Evolutionary conservation across 1,140 invertebrate genomes (phyloP), one percentile per base, ranked within the genome.

Genomic region (Hylaeus anthracinus): DNA sequence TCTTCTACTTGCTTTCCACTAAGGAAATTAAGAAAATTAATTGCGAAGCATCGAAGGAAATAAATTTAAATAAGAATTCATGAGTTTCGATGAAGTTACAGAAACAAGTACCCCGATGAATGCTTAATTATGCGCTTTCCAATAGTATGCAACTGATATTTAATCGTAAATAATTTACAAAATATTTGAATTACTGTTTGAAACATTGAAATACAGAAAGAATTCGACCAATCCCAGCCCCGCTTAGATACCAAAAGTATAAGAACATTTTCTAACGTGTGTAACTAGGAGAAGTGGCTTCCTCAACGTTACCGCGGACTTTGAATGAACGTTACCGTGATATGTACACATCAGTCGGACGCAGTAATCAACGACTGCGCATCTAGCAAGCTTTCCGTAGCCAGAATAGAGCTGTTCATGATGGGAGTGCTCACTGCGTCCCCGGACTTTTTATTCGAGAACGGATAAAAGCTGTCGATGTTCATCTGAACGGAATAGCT

Each of bases 391-490:
- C 90, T 93, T 53, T 94, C 92, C 0, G 90, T 91, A 80, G 90
- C 86, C 8, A 93, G 84, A 53, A 92, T 90, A 2, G 92, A 93
- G 43, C 82, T 93, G 48, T 90, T 94, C 89, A 94, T 93, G 48
- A 94, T 92, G 0, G 93, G 92, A 0, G 92, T 90, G 77, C 92
- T 93, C 14, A 93, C 83, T 1, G 86, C 88, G 45, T 89, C 90
- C 1, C 89, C 90, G 2, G 90, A 88, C 56, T 89, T 89, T 63
- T 90, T 92, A 63, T 92, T 93, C n/a, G 92, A 91, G 67, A 94
- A 94, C 12, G 93, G 93, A 88, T 94, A 93, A 82, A 94, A 94
- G 48, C 92, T 94, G 53, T 93, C 92, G 48, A 94, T 92, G 70
- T 92, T 93, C 81, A 91, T 92, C 39, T 90, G 92, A 48, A 91